phyloP scores from a whole-genome alignment of 2,888 invertebrate genomes.

The Chrysomela aeneicollis region DNA sequence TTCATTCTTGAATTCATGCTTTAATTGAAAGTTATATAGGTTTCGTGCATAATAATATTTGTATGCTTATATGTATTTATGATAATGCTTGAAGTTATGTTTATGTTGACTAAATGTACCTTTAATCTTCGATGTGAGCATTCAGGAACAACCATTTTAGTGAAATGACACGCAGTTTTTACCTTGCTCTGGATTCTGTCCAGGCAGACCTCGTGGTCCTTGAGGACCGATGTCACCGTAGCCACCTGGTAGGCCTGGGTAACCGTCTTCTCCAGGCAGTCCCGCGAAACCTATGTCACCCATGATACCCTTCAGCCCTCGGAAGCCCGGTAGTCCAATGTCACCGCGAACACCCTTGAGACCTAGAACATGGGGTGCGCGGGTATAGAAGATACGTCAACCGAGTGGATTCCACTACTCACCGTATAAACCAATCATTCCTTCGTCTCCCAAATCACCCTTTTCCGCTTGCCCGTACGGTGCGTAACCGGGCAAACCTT shows the following conservation, averaged over 20 bases:
- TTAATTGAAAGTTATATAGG: too few species aligned
- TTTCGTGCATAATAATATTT: too few species aligned
- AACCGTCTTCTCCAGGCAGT: conserved; percentile 62
- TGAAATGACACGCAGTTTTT: too few species aligned
- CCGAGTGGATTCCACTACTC: not conserved
- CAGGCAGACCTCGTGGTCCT: conserved; percentile 69
- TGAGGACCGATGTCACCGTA: conserved; percentile 61
- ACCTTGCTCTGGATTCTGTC: conserved; percentile 63
- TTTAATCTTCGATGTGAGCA: too few species aligned
- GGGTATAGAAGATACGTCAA: too few species aligned
- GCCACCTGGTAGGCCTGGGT: conserved; percentile 60
- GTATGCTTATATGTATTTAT: too few species aligned
- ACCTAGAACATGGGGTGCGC: conserved; percentile 44
- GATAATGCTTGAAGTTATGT: too few species aligned
- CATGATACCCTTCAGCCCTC: conserved; percentile 66
- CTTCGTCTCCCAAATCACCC: conserved; percentile 66
- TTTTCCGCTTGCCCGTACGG: conserved; percentile 58
- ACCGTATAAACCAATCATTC: conserved; percentile 64
- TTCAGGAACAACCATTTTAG: too few species aligned
- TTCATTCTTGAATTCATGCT: too few species aligned
- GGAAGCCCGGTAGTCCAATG: conserved; percentile 46
- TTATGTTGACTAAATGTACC: too few species aligned
- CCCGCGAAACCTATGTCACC: conserved; percentile 68
- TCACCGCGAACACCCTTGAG: conserved; percentile 65
- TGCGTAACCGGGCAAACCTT: conserved; percentile 62